Percentiles rank a stretch among this genome's conserved stretches.
These are phyloP conservation scores for Micromesistius poutassou DNA, from an alignment of 2,797 vertebrate genomes.

Conservation along the genomic window DNA sequence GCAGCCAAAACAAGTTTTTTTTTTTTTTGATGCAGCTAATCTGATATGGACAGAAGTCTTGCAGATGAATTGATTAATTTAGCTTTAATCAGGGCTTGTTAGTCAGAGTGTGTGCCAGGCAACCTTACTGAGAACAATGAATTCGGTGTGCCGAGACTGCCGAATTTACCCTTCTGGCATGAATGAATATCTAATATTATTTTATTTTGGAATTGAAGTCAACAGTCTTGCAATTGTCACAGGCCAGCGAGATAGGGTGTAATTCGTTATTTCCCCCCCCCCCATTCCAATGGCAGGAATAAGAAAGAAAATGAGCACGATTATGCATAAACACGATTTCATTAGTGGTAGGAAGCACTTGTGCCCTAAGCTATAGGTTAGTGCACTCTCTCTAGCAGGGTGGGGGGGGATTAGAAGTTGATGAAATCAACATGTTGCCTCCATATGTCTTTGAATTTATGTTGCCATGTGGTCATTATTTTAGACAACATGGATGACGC, in stretches of 20 bases:
- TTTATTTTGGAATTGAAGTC: neutral
- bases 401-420: neutral
- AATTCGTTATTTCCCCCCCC: neutral
- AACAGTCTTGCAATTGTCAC: neutral
- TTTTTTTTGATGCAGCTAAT: neutral
- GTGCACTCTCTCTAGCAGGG: neutral
- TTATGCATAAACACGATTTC: neutral
- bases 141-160: neutral
- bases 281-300: neutral
- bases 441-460: neutral
- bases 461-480: neutral
- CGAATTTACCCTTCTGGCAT: neutral
- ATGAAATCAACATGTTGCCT: neutral
- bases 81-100: neutral
- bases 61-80: slow-evolving; percentile 6
- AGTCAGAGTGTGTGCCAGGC: neutral
- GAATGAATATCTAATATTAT: neutral
- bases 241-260: neutral
- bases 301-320: neutral
- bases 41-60: slow-evolving; percentile 4
- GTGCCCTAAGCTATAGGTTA: neutral
- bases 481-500: neutral
- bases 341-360: neutral
- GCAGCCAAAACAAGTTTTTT: neutral
- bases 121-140: slow-evolving; percentile 3